Evolutionary conservation across 2,113 vertebrate species (phyloP).

Genomic region (Neodon shergylaensis): DNA sequence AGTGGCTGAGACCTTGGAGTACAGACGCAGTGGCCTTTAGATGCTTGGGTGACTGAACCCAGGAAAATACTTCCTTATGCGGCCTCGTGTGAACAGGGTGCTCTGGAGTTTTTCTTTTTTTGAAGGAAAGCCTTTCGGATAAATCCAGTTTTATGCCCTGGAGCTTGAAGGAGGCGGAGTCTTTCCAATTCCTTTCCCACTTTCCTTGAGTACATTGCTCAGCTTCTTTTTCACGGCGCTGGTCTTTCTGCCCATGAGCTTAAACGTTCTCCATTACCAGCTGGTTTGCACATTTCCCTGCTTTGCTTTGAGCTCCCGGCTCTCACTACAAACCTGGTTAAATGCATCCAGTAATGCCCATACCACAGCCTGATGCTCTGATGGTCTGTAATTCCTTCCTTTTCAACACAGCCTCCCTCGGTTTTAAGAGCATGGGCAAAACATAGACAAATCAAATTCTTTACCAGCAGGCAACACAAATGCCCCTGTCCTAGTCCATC

Average conservation of each 20-base stretch:
- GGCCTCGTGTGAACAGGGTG: neutral
- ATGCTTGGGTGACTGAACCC: too few relatives aligned
- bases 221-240: neutral
- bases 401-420: neutral
- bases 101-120: neutral
- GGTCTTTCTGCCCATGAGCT: neutral
- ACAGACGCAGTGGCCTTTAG: neutral
- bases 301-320: neutral
- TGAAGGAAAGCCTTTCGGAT: neutral
- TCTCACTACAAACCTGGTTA: neutral
- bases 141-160: neutral
- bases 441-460: too few relatives aligned
- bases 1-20: neutral
- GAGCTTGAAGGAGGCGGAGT: neutral
- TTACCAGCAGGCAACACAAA: neutral
- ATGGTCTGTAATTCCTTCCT: neutral
- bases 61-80: neutral
- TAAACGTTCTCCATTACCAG: neutral
- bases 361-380: too few relatives aligned
- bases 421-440: neutral
- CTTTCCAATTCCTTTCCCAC: neutral
- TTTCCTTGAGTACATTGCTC: too few relatives aligned
- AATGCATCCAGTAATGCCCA: neutral
- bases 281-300: neutral
- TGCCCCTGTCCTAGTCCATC: too few relatives aligned